These are phyloP conservation scores for Tachysurus vachellii DNA, from an alignment of 2,113 vertebrate genomes.

Conservation along the genomic window DNA sequence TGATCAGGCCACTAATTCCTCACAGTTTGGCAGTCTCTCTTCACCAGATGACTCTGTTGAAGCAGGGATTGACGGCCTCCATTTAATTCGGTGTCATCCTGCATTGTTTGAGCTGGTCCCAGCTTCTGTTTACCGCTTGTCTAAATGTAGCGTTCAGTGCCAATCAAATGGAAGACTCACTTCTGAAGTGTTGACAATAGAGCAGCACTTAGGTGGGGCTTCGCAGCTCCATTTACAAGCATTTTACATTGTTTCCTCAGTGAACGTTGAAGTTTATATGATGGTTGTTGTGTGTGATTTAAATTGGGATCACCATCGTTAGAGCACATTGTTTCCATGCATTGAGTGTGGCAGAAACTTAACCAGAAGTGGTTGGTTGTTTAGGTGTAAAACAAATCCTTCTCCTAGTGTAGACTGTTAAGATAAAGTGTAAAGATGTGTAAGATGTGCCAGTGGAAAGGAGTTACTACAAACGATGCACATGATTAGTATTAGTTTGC, in stretches of 20 bases:
- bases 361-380: not conserved
- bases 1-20: constrained; percentile 50
- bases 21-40: constrained; percentile 47
- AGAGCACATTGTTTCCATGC: not conserved
- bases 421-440: not conserved
- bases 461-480: not conserved
- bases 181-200: constrained; percentile 17
- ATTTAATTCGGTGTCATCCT: constrained; percentile 50
- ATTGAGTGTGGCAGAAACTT: not conserved
- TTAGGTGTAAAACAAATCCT: not conserved
- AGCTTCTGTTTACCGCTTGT: constrained; percentile 53
- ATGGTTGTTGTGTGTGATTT: not conserved
- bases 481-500: not conserved
- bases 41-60: constrained; percentile 57
- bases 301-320: not conserved
- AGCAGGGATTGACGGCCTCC: constrained; percentile 49
- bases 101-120: constrained; percentile 53
- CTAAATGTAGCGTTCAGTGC: constrained; percentile 49
- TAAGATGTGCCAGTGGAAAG: not conserved
- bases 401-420: too few species aligned
- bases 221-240: not conserved
- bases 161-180: constrained; percentile 40
- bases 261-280: not conserved
- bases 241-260: not conserved
- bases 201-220: not conserved